phyloP scores from a whole-genome alignment of 2,113 vertebrate species.

The Glareola pratincola region DNA sequence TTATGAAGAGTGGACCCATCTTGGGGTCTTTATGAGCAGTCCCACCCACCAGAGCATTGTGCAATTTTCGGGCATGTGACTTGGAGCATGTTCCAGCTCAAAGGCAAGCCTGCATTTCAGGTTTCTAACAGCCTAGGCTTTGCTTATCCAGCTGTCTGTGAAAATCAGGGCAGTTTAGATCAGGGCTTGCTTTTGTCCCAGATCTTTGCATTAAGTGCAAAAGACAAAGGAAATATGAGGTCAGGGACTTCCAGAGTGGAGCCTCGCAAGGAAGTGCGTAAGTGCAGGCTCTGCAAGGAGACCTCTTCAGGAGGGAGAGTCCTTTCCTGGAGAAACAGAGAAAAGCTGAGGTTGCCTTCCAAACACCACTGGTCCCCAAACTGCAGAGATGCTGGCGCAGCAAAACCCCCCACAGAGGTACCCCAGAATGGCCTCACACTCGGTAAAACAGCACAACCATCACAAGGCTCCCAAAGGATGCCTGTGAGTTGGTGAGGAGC shows the following conservation, averaged over 20 bases:
- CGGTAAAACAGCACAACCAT: background rate
- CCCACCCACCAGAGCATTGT: background rate
- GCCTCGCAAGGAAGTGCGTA: background rate
- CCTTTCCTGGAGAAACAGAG: background rate
- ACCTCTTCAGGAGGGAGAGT: background rate
- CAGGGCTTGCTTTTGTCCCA: background rate
- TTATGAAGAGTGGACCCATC: background rate
- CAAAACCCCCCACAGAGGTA: fast-evolving
- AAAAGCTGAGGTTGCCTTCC: background rate
- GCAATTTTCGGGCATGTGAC: background rate
- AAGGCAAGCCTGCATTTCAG: background rate
- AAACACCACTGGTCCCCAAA: background rate
- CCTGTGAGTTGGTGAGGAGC: background rate
- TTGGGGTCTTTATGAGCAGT: background rate
- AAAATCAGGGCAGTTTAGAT: background rate
- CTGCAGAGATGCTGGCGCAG: background rate
- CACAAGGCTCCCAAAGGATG: background rate
- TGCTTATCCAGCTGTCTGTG: background rate
- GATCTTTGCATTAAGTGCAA: background rate
- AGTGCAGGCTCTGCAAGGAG: background rate
- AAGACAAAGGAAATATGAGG: background rate
- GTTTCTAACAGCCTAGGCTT: background rate
- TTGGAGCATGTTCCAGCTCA: background rate
- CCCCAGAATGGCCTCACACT: fast-evolving
- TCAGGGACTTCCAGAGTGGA: background rate